phyloP scores from a whole-genome alignment of 30 jellyfish, hydroid and myxozoan genomes.

The Aurelia sp. region DNA sequence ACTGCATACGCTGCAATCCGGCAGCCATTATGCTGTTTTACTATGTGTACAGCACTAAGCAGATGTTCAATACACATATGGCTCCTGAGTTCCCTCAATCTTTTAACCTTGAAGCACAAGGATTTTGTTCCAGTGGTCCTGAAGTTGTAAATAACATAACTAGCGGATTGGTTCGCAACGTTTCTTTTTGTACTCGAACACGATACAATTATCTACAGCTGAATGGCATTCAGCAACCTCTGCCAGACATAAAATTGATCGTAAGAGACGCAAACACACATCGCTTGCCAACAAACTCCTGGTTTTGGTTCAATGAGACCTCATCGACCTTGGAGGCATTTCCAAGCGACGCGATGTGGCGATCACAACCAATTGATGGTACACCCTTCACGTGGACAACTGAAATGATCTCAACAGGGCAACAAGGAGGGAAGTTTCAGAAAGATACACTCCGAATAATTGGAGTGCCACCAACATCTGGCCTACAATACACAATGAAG shows the following conservation, averaged over 20 bases:
- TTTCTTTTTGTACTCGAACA: conserved; percentile 39
- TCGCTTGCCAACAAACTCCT: conserved; percentile 69
- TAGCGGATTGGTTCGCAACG: conserved; percentile 31
- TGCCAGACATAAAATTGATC: conserved; percentile 21
- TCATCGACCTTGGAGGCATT: conserved; percentile 59
- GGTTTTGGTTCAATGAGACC: conserved; percentile 85
- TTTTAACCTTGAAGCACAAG: conserved; percentile 10
- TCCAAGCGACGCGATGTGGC: conserved; percentile 46
- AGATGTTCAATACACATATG: conserved; percentile 27
- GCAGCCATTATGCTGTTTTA: conserved; percentile 4
- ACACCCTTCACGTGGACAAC: conserved; percentile 50
- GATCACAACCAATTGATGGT: conserved; percentile 38
- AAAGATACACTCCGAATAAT: conserved; percentile 38
- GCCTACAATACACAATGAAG: conserved; percentile 54
- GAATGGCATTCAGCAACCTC: conserved; percentile 18
- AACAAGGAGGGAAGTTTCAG: conserved; percentile 5
- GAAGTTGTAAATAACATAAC: not conserved
- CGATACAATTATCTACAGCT: not conserved
- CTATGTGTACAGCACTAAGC: not conserved
- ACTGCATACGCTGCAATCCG: conserved; percentile 63
- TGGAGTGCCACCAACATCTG: conserved; percentile 46
- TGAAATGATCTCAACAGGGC: conserved; percentile 27
- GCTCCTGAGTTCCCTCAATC: conserved; percentile 65
- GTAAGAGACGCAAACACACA: conserved; percentile 24
- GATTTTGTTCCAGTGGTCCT: conserved; percentile 28